Evolutionary conservation across 2,797 vertebrate genomes (phyloP).

Genomic region (Peromyscus nudipes): DNA sequence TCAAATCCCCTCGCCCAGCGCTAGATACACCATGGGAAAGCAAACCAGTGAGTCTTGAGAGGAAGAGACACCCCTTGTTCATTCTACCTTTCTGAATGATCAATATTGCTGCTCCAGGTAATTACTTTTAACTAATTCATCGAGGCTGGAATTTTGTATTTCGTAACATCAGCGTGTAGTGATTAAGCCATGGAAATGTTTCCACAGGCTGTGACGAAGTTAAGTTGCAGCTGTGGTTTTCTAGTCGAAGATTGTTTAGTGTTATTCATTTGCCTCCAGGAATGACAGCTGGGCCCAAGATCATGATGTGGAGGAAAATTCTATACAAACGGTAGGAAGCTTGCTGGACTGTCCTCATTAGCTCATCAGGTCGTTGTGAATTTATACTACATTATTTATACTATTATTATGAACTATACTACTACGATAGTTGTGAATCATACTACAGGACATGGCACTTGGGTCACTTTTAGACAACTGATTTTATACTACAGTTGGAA

Average conservation of each 20-base stretch:
- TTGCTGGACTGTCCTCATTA: neutral
- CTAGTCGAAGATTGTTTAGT: neutral
- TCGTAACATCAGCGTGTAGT: neutral
- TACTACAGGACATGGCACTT: neutral
- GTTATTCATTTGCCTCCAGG: slow-evolving; percentile 52
- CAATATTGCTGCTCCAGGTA: slow-evolving; percentile 17
- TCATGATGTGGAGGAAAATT: neutral
- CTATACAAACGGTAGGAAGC: neutral
- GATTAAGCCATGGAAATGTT: slow-evolving; percentile 3
- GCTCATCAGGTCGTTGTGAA: neutral
- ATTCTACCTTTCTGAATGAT: slow-evolving; percentile 17
- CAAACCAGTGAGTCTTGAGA: neutral
- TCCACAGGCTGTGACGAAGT: neutral
- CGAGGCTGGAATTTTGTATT: slow-evolving; percentile 42
- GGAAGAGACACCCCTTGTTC: slow-evolving; percentile 15
- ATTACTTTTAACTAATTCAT: slow-evolving; percentile 48
- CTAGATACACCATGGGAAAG: neutral
- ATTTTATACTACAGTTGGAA: neutral
- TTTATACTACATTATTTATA: neutral
- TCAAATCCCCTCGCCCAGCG: slow-evolving; percentile 26
- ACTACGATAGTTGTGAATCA: neutral
- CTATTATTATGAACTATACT: no score
- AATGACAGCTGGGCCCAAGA: neutral
- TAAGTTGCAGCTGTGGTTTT: slow-evolving; percentile 37
- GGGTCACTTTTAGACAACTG: neutral